Evolutionary conservation across 2,888 invertebrate species (phyloP).

Genomic region (Chloroclysta siterata): DNA sequence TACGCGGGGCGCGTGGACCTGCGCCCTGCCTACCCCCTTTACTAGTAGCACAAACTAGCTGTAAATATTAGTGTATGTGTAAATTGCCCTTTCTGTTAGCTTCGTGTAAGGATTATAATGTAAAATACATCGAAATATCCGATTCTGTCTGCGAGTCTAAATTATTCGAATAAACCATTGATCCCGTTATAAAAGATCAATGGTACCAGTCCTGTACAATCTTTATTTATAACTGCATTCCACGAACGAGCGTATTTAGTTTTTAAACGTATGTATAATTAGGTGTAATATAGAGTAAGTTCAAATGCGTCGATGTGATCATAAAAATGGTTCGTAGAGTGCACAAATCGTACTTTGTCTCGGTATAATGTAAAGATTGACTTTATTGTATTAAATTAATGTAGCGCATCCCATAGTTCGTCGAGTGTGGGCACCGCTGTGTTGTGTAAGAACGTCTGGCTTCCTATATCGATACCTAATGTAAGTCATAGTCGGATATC

Average conservation of each 20-base stretch:
- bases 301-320: constrained; percentile 81
- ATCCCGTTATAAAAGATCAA: not conserved
- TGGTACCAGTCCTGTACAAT: constrained; percentile 61
- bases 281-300: constrained; percentile 69
- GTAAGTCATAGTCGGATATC: constrained; percentile 71
- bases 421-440: constrained; percentile 77
- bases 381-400: constrained; percentile 29
- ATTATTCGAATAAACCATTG: constrained; percentile 56
- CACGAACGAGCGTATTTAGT: constrained; percentile 77
- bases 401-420: constrained; percentile 72
- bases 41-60: constrained; percentile 82
- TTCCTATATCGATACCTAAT: constrained; percentile 61
- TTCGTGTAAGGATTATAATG: constrained; percentile 63
- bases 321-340: constrained; percentile 78
- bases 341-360: constrained; percentile 78
- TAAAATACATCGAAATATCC: constrained; percentile 80
- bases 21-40: constrained; percentile 49
- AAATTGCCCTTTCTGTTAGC: constrained; percentile 72
- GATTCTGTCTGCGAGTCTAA: constrained; percentile 62
- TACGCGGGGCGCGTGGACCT: constrained; percentile 41
- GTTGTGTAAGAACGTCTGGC: constrained; percentile 74
- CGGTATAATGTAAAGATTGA: constrained; percentile 41
- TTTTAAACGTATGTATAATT: constrained; percentile 65
- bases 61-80: constrained; percentile 83
- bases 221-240: constrained; percentile 81